Conservation (phyloP, 2,888 invertebrate genomes). For the Lottia gigantea region DNA sequence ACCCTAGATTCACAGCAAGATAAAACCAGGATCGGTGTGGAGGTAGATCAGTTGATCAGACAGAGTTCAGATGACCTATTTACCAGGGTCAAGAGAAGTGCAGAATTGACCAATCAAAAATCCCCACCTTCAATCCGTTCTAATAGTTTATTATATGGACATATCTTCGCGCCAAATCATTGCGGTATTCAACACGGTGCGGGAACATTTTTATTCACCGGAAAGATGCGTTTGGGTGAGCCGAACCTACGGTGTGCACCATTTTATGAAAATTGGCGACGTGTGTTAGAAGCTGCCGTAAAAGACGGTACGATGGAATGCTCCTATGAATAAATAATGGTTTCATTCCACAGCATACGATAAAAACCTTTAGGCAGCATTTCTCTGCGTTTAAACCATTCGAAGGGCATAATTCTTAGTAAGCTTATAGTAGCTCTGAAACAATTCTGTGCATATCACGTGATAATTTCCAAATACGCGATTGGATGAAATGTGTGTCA, state of each 20-base stretch:
- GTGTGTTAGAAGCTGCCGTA: slow-evolving; percentile 36
- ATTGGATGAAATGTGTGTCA: no score
- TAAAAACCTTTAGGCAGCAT: no score
- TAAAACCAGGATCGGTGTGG: slow-evolving; percentile 43
- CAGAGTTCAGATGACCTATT: slow-evolving; percentile 36
- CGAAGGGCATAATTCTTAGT: no score
- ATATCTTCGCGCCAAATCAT: slow-evolving; percentile 41
- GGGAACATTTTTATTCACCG: slow-evolving; percentile 54
- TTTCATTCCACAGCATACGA: no score
- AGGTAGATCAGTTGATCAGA: slow-evolving; percentile 47
- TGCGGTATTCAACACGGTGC: slow-evolving; percentile 45
- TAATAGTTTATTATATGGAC: slow-evolving; percentile 31
- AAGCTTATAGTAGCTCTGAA: no score
- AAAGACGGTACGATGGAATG: slow-evolving; percentile 41
- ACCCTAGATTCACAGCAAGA: slow-evolving; percentile 29
- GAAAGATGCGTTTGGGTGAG: slow-evolving; percentile 49
- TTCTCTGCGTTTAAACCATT: no score
- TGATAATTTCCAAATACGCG: no score
- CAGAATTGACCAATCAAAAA: neutral
- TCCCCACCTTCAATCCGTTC: neutral
- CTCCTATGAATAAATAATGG: slow-evolving; percentile 22
- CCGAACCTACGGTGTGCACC: slow-evolving; percentile 49
- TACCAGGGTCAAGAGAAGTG: slow-evolving; percentile 16
- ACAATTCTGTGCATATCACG: no score
- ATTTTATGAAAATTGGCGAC: slow-evolving; percentile 50